These are phyloP conservation scores for Hippoglossus stenolepis DNA, from an alignment of 2,113 vertebrate genomes.

Conservation along the genomic window DNA sequence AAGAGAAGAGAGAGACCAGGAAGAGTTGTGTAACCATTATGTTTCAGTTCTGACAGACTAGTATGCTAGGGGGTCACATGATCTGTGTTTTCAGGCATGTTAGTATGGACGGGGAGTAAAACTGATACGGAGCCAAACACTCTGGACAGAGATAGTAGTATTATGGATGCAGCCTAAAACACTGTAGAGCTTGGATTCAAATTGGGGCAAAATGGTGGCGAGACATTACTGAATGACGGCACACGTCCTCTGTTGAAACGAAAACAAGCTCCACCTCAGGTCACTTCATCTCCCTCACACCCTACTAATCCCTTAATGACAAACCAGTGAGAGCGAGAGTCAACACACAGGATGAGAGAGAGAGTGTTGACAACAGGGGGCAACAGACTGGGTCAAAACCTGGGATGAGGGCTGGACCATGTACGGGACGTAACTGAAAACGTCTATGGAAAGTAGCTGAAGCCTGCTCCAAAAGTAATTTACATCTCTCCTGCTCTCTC, in stretches of 20 bases:
- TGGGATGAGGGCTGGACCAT: not conserved
- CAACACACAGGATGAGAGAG: conserved; percentile 14
- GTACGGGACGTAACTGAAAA: not conserved
- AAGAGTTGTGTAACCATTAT: too few species aligned
- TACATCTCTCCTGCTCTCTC: not conserved
- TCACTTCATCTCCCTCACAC: conserved; percentile 49
- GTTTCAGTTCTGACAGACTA: too few species aligned
- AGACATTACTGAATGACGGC: conserved; percentile 54
- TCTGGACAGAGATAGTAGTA: too few species aligned
- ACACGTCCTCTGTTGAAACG: conserved; percentile 53
- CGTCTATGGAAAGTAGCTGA: not conserved
- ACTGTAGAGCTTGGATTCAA: not conserved
- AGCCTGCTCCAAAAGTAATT: not conserved
- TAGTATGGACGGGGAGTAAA: not conserved
- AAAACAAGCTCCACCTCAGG: conserved; percentile 38
- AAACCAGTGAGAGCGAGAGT: conserved; percentile 55
- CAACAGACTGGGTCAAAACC: not conserved
- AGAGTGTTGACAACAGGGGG: too few species aligned
- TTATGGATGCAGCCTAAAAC: not conserved
- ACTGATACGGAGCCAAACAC: not conserved
- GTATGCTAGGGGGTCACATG: too few species aligned
- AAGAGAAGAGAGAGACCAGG: too few species aligned
- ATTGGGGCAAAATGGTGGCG: conserved; percentile 1
- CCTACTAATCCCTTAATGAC: conserved; percentile 69
- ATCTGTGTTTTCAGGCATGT: too few species aligned